These are phyloP conservation scores for Rhodinocichla rosea DNA, from an alignment of 2,113 vertebrate species.

Conservation along the genomic window DNA sequence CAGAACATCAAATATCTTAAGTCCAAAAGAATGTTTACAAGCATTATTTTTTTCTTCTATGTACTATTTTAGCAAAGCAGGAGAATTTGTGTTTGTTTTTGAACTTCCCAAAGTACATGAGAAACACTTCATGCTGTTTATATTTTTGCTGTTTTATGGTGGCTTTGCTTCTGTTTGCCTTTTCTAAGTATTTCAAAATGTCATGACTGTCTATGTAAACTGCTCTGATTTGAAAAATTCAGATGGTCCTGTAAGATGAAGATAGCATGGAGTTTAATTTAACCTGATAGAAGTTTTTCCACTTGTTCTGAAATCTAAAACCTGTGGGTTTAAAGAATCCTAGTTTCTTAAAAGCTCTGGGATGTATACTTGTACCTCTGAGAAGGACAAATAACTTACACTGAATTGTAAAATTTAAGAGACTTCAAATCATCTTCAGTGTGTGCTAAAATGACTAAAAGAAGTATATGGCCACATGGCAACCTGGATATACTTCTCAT, in stretches of 20 bases:
- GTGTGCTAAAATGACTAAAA: not conserved
- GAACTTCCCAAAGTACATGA: not conserved
- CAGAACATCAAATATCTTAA: not conserved
- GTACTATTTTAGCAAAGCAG: not conserved
- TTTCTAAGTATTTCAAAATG: not conserved
- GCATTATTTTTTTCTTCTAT: not conserved
- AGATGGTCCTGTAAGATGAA: not conserved
- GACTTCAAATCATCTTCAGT: not conserved
- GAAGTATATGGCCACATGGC: not conserved
- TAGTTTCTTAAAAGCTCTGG: not conserved
- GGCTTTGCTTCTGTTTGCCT: not conserved
- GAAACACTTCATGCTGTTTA: not conserved
- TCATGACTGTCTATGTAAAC: not conserved
- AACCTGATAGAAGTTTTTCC: not conserved
- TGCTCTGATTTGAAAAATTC: not conserved
- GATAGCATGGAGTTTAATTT: not conserved
- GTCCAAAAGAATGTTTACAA: not conserved
- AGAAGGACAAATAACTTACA: not conserved
- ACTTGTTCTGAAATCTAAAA: not conserved
- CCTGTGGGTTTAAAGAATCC: not conserved
- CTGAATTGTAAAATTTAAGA: not conserved
- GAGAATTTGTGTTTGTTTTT: not conserved
- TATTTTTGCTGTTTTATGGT: not conserved
- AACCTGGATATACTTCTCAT: not conserved
- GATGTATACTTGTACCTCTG: not conserved